phyloP scores from a whole-genome alignment of 2,888 invertebrate genomes.

The Tetheella fluctuosa region DNA sequence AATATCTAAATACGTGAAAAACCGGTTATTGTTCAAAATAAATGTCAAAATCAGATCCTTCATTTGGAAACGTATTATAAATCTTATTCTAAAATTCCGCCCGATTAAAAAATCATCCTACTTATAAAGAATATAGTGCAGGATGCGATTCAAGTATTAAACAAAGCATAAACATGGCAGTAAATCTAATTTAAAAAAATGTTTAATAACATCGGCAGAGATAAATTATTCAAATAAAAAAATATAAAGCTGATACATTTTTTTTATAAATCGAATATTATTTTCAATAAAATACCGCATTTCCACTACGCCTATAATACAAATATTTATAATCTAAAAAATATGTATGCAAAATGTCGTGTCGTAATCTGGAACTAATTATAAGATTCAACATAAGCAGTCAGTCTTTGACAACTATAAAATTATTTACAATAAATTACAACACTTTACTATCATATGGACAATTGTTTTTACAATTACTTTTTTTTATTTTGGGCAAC shows the following conservation, averaged over 20 bases:
- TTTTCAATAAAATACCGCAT: constrained; percentile 40
- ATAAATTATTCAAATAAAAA: not conserved
- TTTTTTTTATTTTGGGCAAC: not conserved
- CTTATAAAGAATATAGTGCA: not conserved
- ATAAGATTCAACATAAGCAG: not conserved
- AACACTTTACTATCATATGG: not conserved
- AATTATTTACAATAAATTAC: not conserved
- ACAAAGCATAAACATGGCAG: constrained; percentile 3
- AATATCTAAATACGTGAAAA: not conserved
- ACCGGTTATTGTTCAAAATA: not conserved
- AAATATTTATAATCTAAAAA: constrained; percentile 34
- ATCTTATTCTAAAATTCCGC: not conserved
- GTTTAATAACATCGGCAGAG: not conserved
- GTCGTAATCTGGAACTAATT: constrained; percentile 18
- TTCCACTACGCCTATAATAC: constrained; percentile 43
- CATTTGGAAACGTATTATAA: not conserved
- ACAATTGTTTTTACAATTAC: not conserved
- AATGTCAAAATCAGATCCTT: constrained; percentile 2
- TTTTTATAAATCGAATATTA: constrained; percentile 23
- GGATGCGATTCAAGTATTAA: not conserved
- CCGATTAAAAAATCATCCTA: not conserved
- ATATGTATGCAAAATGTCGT: constrained; percentile 29
- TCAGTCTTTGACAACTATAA: not conserved
- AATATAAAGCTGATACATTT: not conserved
- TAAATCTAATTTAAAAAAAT: not conserved